Percentiles rank a stretch among this genome's conserved stretches.
Evolutionary conservation across 2,888 invertebrate genomes (phyloP).

Genomic region (Malthinus flaveolus): DNA sequence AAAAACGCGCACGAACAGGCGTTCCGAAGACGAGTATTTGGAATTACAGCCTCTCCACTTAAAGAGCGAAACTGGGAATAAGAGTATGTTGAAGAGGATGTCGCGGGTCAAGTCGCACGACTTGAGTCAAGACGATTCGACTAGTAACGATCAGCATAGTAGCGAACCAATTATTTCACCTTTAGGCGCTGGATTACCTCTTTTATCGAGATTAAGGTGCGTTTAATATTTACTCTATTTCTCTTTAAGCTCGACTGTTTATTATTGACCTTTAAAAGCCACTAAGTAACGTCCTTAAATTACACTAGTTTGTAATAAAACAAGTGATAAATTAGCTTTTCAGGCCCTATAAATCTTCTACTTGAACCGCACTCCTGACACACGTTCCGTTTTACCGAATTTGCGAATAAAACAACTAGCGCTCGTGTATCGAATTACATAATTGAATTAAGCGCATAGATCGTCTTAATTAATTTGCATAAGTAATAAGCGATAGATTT

Average conservation of each 20-base stretch:
- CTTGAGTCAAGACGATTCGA: conserved; percentile 57
- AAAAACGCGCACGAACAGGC: conserved; percentile 60
- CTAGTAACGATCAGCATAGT: conserved; percentile 50
- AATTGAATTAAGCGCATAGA: too few relatives aligned
- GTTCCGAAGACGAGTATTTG: conserved; percentile 57
- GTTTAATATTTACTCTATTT: background rate
- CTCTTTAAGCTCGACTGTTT: background rate
- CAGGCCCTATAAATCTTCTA: too few relatives aligned
- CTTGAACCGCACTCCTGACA: too few relatives aligned
- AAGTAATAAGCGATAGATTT: too few relatives aligned
- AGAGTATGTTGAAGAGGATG: conserved; percentile 72
- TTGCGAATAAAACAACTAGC: too few relatives aligned
- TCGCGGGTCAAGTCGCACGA: conserved; percentile 75
- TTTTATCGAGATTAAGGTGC: conserved; percentile 70
- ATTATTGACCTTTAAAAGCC: too few relatives aligned
- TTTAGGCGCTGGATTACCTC: conserved; percentile 81
- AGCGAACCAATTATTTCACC: conserved; percentile 68
- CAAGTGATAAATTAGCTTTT: too few relatives aligned
- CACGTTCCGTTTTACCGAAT: too few relatives aligned
- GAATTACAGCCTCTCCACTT: conserved; percentile 67
- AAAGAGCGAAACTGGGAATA: conserved; percentile 50
- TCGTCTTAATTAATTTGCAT: too few relatives aligned
- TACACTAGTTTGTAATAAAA: too few relatives aligned
- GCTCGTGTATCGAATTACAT: too few relatives aligned
- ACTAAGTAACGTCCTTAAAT: too few relatives aligned